Conservation (phyloP, 1,140 invertebrate genomes). For the Procambarus virginalis region DNA sequence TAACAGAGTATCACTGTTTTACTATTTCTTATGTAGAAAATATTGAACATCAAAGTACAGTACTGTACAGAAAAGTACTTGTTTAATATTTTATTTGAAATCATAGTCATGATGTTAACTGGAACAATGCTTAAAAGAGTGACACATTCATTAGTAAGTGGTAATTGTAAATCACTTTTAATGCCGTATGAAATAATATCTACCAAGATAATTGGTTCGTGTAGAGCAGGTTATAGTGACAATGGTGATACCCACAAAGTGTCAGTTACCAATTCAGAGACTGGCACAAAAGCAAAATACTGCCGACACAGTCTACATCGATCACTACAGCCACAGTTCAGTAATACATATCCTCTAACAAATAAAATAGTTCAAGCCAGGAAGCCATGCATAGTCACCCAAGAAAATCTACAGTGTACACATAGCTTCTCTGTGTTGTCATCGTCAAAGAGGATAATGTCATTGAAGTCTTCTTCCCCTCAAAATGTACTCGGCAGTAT, state of each 20-base stretch:
- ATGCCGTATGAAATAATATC: background rate
- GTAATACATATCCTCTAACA: background rate
- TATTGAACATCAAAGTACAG: too few species aligned
- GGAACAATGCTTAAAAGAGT: background rate
- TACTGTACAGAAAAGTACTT: too few species aligned
- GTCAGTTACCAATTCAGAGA: background rate
- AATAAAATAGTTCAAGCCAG: background rate
- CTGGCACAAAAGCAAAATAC: background rate
- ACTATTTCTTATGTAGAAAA: too few species aligned
- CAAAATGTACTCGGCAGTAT: background rate
- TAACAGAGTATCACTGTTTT: too few species aligned
- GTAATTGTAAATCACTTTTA: background rate
- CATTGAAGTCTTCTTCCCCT: background rate
- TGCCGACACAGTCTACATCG: background rate
- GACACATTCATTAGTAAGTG: background rate
- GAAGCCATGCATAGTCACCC: background rate
- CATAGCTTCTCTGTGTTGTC: background rate
- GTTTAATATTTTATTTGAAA: too few species aligned
- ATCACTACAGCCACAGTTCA: background rate
- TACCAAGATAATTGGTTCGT: background rate
- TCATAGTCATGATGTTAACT: background rate
- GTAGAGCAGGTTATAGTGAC: background rate
- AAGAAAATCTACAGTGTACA: background rate
- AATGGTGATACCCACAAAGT: background rate
- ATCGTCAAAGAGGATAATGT: background rate